Base-by-base conservation (phyloP, 2,113 vertebrate genomes). In the Clupea harengus region DNA sequence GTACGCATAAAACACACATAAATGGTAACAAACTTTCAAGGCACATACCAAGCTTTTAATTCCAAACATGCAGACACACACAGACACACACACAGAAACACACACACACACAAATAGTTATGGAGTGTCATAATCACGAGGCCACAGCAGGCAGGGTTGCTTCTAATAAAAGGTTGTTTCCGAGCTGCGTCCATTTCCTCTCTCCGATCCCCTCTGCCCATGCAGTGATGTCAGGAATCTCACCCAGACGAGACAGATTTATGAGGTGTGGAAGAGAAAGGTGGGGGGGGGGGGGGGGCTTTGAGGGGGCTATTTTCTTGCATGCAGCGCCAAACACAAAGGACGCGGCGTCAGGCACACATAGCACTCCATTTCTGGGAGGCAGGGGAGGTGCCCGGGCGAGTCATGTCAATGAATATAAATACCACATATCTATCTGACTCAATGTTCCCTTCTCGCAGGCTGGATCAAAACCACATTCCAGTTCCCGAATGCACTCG, bases 231-330 rank as follows among this genome's bases (percentile, higher is more conserved):
- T 89, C 83, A 89, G 85, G 57, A 92, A 91, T 92, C 90, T 89
- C 88, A 88, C 87, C 78, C 84, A 93, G 88, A 82, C 81, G 87
- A 87, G 89, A 90, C 86, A 90, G 89, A 91, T 91, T 92, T 90
- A 90, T 78, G 86, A 89, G 89, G 85, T 83, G 89, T 85, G 89
- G 89, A 91, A 80, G 84, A 44, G 28, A n/a, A 10, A 10, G 67
- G 25, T 28, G 28, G 28, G 25, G 13, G 28, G 28, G 11, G 28
- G 1, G 32, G 67, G 13, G 28, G 25, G 67, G 28, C 11, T 28
- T 9, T 4, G 72, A 0, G 11, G 28, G 72, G 28, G 10, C 2
- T 15, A 32, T 32, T 78, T 78, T 39, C 28, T 13, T 75, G 67
- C 67, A 75, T 75, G 72, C 72, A 72, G 64, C 64, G 5, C 11